Evolutionary conservation across 2,113 vertebrate genomes (phyloP), one percentile per base, ranked within the genome.

Genomic region (Ictalurus punctatus): DNA sequence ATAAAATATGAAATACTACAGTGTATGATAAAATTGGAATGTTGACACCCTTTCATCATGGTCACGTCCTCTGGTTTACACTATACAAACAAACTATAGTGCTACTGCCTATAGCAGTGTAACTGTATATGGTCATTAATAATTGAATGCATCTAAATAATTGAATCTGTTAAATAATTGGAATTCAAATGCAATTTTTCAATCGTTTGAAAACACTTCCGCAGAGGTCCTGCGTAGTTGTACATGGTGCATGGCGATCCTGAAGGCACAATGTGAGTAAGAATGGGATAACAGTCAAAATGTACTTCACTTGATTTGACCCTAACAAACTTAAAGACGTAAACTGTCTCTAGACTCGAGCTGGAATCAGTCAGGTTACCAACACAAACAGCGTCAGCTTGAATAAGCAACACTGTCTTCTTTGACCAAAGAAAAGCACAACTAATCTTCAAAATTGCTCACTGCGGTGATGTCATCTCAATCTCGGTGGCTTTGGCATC

Each of bases 321-420:
- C 48, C 19, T 81, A 58, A 73, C 56, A 56, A 91, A 84, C 54
- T 61, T 76, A n/a, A 67, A 85, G 23, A 40, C 85, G 17, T 56
- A 59, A 84, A 61, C n/a, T n/a, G 40, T 25, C 40, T 71, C 13
- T 25, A 21, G 56, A 81, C 25, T 21, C 80, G 1, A 44, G 58
- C 44, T 84, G 19, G 79, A 86, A 40, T 52, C 59, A 25, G 69
- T 88, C 21, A 69, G 16, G 67, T 67, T 65, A 59, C 63, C 79
- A 54, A 27, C 21, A 84, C 85, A 88, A 80, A 90, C 76, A 73
- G 52, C 40, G 1, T 67, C 16, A 0, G 40, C 76, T 34, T 30
- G 5, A 71, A 52, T 65, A 59, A 65, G 65, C 65, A 58, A 25
- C 54, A 27, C 13, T 30, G 63, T 52, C 12, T 85, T 52, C 12